Percentiles rank a stretch among this genome's conserved stretches.
These are phyloP conservation scores for Amorpha juglandis DNA, from an alignment of 2,888 invertebrate species.

Conservation along the genomic window DNA sequence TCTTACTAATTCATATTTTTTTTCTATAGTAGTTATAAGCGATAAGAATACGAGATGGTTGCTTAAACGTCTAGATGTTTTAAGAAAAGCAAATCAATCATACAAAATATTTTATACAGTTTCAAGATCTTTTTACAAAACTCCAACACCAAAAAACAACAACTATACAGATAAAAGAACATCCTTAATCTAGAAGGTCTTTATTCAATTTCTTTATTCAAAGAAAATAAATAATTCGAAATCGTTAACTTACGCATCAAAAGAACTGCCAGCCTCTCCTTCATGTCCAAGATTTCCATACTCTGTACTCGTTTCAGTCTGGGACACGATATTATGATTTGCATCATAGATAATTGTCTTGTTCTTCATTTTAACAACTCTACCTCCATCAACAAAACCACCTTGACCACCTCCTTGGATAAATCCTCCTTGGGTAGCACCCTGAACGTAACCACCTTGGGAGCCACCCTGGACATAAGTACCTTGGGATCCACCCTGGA, in stretches of 20 bases:
- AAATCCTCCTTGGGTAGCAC: slow-evolving; percentile 1
- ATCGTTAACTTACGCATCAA: slow-evolving; percentile 64
- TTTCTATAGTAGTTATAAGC: no score
- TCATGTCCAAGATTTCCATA: slow-evolving; percentile 73
- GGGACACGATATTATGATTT: slow-evolving; percentile 74
- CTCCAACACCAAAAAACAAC: no score
- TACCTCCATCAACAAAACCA: slow-evolving; percentile 52
- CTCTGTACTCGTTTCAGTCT: slow-evolving; percentile 81
- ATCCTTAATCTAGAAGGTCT: no score
- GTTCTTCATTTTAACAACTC: slow-evolving; percentile 61
- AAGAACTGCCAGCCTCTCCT: slow-evolving; percentile 76
- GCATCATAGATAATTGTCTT: slow-evolving; percentile 67
- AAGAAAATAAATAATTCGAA: neutral
- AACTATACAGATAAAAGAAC: no score
- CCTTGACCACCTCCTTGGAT: slow-evolving; percentile 37
- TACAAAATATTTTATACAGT: no score
- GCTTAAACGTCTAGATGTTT: no score
- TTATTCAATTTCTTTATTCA: no score
- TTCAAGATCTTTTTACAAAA: no score
- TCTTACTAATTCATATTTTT: no score
- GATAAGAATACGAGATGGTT: no score
- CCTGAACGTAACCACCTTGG: slow-evolving; percentile 20
- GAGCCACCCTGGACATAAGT: slow-evolving; percentile 12
- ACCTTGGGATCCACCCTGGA: slow-evolving; percentile 17
- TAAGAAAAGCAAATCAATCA: neutral